Conservation (phyloP, 2,113 vertebrate genomes). For the chimpanzee (Pan troglodytes) region NHGRI_mPanTro3-v2.1_pri NC_072407.2:35194001-35194500, state of each 20-base stretch:
- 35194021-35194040: neutral
- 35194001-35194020: neutral
- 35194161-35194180: neutral
- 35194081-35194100: neutral
- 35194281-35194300: neutral
- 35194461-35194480: neutral
- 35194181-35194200: neutral
- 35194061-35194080: neutral
- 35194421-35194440: neutral
- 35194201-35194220: neutral
- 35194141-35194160: neutral
- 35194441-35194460: neutral
- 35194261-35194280: neutral
- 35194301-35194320: neutral
- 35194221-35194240: neutral
- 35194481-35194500: neutral
- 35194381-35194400: neutral
- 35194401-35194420: neutral
- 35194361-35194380: neutral
- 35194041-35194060: neutral
- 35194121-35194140: neutral
- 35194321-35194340: neutral
- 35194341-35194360: neutral
- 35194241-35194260: neutral
- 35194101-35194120: neutral